Evolutionary conservation across 2,113 vertebrate species (phyloP).

Genomic region (Merops nubicus): DNA sequence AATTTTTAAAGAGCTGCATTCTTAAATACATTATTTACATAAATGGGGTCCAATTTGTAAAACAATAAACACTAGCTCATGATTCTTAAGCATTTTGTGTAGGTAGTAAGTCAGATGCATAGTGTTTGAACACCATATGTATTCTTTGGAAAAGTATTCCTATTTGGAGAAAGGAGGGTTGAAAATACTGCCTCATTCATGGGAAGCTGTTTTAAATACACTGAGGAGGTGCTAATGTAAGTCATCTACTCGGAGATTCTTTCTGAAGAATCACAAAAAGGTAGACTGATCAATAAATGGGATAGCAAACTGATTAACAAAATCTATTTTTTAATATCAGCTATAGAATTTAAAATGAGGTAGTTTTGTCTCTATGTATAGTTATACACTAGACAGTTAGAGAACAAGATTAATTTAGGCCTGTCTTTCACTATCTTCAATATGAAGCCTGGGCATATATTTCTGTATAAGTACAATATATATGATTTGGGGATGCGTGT

Average conservation of each 20-base stretch:
- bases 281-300: not conserved
- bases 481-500: not conserved
- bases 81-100: not conserved
- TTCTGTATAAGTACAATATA: not conserved
- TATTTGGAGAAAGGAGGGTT: not conserved
- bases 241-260: not conserved
- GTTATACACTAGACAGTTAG: not conserved
- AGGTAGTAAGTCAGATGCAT: not conserved
- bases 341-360: not conserved
- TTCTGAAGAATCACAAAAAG: not conserved
- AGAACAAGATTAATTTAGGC: not conserved
- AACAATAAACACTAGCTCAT: not conserved
- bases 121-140: not conserved
- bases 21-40: not conserved
- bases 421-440: not conserved
- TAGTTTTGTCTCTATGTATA: not conserved
- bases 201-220: not conserved
- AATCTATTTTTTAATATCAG: not conserved
- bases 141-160: not conserved
- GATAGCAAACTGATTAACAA: not conserved
- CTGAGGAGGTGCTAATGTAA: not conserved
- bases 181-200: not conserved
- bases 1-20: not conserved
- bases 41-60: not conserved
- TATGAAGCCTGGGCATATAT: not conserved